Base-by-base conservation (phyloP, 35 echinoderm and acorn worm genomes). In the Strongylocentrotus purpuratus region DNA sequence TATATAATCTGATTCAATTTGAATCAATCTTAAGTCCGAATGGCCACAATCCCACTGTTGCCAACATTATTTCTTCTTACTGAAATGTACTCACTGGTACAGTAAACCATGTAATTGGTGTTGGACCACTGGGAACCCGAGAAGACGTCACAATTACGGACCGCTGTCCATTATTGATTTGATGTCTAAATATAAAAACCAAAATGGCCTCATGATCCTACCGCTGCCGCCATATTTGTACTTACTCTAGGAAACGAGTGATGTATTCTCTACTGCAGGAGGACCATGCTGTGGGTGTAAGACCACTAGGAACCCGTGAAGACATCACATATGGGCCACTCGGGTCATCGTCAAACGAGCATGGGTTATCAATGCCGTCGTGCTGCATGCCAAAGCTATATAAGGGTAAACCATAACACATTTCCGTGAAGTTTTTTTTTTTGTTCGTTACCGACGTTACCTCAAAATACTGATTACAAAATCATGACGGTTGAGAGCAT, bases 201-300 rank as follows among this genome's bases (percentile, higher is more conserved):
- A 28, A 7, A 78, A n/a, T 5, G 20, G 22, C 22, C 18, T 78
- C 20, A 31, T 28, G 0, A 78, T 78, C 65, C 20, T 28, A 78
- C 65, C 65, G 22, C 28, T 78, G 25, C 65, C 65, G 8, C 65
- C 65, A 22, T 78, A n/a, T 46, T 32, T 35, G 5, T 47, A 97
- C 96, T 97, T 95, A 99, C 98, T 99, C 98, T 17, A 99, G 71
- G 94, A 99, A 99, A 31, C 94, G 85, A 9, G 97, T 97, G 87
- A 99, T 97, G 94, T 98, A 99, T 22, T 96, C 94, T 45, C 97
- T 88, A 86, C 98, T 99, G 22, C 98, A 99, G 6, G 85, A 52
- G 31, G 98, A 99, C 98, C 98, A 99, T 31, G 96, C 97, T 89
- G 98, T 86, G 1, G 98, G 97, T 87, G 93, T 94, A 45, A 85